Conservation (phyloP, 2,113 vertebrate genomes). For the Eublepharis macularius region DNA sequence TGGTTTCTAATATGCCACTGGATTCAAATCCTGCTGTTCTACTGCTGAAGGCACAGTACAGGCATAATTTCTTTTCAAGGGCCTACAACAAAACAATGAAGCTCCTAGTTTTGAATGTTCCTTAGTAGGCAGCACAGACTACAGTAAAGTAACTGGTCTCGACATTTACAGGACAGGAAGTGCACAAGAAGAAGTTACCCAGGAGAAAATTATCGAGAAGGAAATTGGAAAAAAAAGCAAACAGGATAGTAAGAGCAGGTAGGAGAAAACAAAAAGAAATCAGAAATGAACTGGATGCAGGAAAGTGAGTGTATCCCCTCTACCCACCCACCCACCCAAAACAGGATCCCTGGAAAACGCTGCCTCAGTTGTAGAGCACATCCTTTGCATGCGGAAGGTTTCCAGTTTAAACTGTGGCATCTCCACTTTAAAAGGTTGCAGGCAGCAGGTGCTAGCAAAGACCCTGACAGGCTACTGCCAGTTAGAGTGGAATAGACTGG, state of each 20-base stretch:
- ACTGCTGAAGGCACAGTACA: not conserved
- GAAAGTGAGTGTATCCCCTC: not conserved
- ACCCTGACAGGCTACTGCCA: too few species aligned
- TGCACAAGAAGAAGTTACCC: conserved; percentile 21
- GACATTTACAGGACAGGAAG: conserved; percentile 33
- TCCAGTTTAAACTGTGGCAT: too few species aligned
- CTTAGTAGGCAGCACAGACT: not conserved
- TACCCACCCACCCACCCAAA: too few species aligned
- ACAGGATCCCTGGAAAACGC: not conserved
- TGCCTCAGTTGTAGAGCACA: not conserved
- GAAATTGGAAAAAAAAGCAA: conserved; percentile 30
- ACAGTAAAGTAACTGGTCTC: conserved; percentile 24
- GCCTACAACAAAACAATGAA: not conserved
- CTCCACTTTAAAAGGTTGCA: not conserved
- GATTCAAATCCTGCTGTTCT: too few species aligned
- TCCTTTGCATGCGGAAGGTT: not conserved
- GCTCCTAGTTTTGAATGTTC: not conserved
- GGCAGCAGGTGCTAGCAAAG: not conserved
- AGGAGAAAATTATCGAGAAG: conserved; percentile 20
- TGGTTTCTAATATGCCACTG: too few species aligned
- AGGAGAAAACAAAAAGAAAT: conserved; percentile 12
- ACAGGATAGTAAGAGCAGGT: conserved; percentile 28
- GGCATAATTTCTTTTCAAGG: not conserved
- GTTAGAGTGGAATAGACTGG: not conserved
- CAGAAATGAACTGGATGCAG: not conserved